phyloP scores from a whole-genome alignment of 2,888 invertebrate species.

The Leptinotarsa peninsularis region DNA sequence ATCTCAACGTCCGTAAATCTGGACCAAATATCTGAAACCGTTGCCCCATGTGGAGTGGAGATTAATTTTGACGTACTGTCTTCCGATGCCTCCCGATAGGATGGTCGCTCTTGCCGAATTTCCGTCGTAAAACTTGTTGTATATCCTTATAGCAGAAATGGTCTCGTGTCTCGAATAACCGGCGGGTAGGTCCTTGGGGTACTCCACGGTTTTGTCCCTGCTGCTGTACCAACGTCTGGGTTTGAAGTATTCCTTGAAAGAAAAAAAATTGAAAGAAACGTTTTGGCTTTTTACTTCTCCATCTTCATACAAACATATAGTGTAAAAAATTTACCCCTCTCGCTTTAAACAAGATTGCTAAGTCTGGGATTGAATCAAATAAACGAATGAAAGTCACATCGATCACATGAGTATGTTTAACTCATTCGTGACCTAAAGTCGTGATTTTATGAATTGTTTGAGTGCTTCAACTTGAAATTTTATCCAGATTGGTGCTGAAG shows the following conservation, averaged over 20 bases:
- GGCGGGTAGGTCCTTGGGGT: slow-evolving; percentile 54
- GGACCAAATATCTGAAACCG: slow-evolving; percentile 58
- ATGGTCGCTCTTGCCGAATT: slow-evolving; percentile 57
- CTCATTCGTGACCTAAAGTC: no score
- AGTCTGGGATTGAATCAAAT: no score
- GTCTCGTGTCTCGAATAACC: slow-evolving; percentile 59
- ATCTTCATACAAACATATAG: no score
- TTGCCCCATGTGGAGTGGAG: slow-evolving; percentile 54
- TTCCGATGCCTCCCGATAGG: slow-evolving; percentile 58
- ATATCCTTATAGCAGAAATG: slow-evolving; percentile 59
- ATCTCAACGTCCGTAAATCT: slow-evolving; percentile 57
- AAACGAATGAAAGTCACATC: no score
- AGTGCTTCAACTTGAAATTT: no score
- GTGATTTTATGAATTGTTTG: no score
- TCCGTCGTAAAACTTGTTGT: slow-evolving; percentile 58
- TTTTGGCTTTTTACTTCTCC: neutral
- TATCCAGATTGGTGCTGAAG: no score
- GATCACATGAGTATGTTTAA: no score
- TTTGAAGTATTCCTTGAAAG: slow-evolving; percentile 54
- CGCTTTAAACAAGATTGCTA: no score
- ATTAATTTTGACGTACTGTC: slow-evolving; percentile 56
- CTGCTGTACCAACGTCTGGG: slow-evolving; percentile 55
- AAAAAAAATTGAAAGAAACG: slow-evolving; percentile 11
- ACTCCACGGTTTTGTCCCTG: slow-evolving; percentile 58
- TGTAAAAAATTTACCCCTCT: no score